Conservation (phyloP, 2,888 invertebrate genomes). For the Endotricha flammealis region DNA sequence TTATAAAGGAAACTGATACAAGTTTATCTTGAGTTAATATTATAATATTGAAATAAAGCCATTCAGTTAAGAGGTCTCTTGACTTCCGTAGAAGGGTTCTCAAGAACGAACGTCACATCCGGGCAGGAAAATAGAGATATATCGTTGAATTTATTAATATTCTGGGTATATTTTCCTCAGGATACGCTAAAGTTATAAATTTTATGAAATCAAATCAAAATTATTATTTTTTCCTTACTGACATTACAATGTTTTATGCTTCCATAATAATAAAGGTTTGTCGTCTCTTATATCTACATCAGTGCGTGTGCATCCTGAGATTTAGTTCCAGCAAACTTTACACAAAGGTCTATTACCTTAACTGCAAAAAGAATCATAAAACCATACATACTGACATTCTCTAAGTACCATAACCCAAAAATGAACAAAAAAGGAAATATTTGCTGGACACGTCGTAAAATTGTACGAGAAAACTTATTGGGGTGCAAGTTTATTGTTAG, state of each 20-base stretch:
- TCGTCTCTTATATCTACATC: no score
- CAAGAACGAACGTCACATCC: not conserved
- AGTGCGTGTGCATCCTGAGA: no score
- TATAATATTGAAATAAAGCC: not conserved
- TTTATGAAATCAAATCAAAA: not conserved
- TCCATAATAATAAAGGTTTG: no score
- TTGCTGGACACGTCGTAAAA: conserved; percentile 61
- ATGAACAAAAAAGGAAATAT: conserved; percentile 29
- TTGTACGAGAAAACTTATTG: conserved; percentile 63
- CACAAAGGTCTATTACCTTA: no score
- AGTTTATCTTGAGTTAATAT: no score
- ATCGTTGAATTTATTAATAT: no score
- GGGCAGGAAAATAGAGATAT: not conserved
- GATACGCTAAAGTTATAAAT: not conserved
- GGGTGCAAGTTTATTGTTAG: conserved; percentile 62
- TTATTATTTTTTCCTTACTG: not conserved
- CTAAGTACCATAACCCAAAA: conserved; percentile 17
- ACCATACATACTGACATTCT: conserved; percentile 7
- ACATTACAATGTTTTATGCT: no score
- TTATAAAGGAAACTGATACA: no score
- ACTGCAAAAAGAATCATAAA: conserved; percentile 8
- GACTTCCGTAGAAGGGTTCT: not conserved
- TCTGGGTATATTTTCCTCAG: no score
- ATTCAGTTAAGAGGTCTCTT: conserved; percentile 1
- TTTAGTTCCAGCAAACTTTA: no score